Evolutionary conservation across 2,797 vertebrate species (phyloP).

Genomic region (Yasuhikotakia modesta): DNA sequence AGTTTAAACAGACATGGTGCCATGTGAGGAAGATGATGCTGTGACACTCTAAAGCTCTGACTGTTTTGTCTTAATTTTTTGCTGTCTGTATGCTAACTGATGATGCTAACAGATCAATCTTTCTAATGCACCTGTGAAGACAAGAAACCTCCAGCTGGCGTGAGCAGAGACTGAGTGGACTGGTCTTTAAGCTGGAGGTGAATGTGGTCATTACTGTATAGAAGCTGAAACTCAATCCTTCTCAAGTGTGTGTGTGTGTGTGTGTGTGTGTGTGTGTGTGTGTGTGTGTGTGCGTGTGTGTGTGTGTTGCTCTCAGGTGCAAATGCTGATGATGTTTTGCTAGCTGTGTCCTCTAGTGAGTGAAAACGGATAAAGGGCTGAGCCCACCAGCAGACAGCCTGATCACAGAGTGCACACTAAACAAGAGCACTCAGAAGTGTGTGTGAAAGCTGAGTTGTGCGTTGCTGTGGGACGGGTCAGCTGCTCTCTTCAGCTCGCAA

Average conservation of each 20-base stretch:
- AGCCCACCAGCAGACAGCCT: constrained; percentile 39
- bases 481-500: constrained; percentile 19
- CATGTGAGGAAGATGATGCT: constrained; percentile 6
- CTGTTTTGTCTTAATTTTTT: constrained; percentile 59
- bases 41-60: constrained; percentile 21
- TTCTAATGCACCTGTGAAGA: constrained; percentile 30
- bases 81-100: constrained; percentile 37
- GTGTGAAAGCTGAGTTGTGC: constrained; percentile 40
- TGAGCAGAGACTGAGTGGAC: not conserved
- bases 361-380: constrained; percentile 17
- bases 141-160: not conserved
- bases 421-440: constrained; percentile 53
- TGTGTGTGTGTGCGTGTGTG: constrained; percentile 3
- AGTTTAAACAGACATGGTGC: constrained; percentile 12
- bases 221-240: constrained; percentile 1
- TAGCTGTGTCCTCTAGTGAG: constrained; percentile 19
- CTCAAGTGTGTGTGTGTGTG: not conserved
- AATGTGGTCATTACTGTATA: not conserved
- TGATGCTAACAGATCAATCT: constrained; percentile 38
- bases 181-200: not conserved
- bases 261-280: constrained; percentile 23
- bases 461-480: constrained; percentile 10
- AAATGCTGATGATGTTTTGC: constrained; percentile 51
- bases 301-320: constrained; percentile 29
- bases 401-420: constrained; percentile 52